Evolutionary conservation across 2,888 invertebrate genomes (phyloP), one percentile per base, ranked within the genome.

Genomic region (Frankliniella fusca): DNA sequence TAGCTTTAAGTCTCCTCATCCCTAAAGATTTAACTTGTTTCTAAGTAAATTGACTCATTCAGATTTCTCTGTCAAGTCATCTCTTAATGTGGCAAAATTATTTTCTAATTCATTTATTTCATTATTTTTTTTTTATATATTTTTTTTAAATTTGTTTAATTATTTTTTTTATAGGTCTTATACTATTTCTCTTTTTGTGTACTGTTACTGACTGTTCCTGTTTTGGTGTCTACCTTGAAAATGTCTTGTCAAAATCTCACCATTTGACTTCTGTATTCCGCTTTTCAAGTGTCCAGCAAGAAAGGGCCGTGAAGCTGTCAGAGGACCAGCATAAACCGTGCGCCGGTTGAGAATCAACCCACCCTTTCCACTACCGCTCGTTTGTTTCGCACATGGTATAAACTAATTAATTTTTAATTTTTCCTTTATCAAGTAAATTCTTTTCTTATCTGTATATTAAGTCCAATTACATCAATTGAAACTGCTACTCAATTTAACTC

Each of bases 201-300:
- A 49, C n/a, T 49, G 81, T 80, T 83, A 65, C 80, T 76, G 38
- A 82, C 82, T 83, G 70, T 23, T 76, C 70, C 70, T 76, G 70
- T 76, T 76, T 23, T 76, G 23, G 23, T 76, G 70, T 76, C 61
- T 81, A 8, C 61, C 5, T 49, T 81, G 61, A 1, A 54, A 81
- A 54, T 18, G 23, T 81, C 18, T 81, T 81, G 50, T 20, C 28
- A 81, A 49, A 54, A 54, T 81, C 81, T 81, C 54, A 50, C 38
- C 28, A n/a, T 54, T 49, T 81, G 28, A 48, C 50, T 81, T 81
- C 54, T 81, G 23, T 81, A 81, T 81, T 81, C 61, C 61, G 50
- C 82, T 82, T 83, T 83, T 83, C 83, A 84, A 85, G 85, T 84
- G 84, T 83, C 84, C 84, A 84, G 84, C 83, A 83, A 83, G 84